These are phyloP conservation scores for Macrophya alboannulata DNA, from an alignment of 2,888 invertebrate genomes.

Conservation along the genomic window DNA sequence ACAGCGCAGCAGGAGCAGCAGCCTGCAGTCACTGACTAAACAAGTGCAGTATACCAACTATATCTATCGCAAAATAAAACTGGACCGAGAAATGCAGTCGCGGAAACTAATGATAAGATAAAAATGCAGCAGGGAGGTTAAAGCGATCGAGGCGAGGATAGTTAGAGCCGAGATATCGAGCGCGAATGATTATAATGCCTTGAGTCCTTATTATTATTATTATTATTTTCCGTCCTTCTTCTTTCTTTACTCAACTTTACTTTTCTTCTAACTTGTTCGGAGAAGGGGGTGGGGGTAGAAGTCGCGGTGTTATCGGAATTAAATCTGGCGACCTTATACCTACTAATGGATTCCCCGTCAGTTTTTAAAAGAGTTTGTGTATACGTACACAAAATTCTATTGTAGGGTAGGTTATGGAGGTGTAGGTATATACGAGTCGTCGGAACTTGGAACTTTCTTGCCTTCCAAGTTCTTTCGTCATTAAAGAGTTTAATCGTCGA, in stretches of 20 bases:
- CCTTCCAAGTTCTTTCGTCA: background rate
- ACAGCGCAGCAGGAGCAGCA: background rate
- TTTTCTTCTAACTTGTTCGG: background rate
- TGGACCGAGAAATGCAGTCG: background rate
- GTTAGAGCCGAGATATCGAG: background rate
- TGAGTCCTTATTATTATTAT: constrained; percentile 5
- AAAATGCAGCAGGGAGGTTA: background rate
- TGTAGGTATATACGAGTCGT: constrained; percentile 11
- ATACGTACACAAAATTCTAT: background rate
- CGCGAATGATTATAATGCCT: background rate
- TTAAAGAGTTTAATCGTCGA: constrained; percentile 37
- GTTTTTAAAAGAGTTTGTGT: constrained; percentile 10
- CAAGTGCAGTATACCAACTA: background rate
- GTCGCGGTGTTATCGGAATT: constrained; percentile 44
- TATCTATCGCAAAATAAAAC: background rate
- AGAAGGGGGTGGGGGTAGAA: background rate
- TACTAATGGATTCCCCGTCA: constrained; percentile 40
- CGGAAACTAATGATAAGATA: background rate
- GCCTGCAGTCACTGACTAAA: background rate
- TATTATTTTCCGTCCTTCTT: background rate
- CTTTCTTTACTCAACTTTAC: background rate
- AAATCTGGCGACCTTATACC: constrained; percentile 33
- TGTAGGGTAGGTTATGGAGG: background rate
- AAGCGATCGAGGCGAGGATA: background rate
- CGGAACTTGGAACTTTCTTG: constrained; percentile 9